phyloP scores from a whole-genome alignment of 2,888 invertebrate genomes.

The Pyrochroa serraticornis region DNA sequence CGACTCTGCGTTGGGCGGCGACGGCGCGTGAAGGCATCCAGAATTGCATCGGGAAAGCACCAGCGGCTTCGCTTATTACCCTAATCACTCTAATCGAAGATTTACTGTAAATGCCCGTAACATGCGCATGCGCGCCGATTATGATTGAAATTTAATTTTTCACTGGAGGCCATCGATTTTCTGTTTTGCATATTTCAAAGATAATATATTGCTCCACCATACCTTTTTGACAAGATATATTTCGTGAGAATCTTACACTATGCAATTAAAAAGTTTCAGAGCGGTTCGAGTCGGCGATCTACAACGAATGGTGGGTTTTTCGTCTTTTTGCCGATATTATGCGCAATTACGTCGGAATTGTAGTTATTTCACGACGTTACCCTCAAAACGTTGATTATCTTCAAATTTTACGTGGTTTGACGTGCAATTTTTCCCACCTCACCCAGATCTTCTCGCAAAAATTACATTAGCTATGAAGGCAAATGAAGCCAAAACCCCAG shows the following conservation, averaged over 20 bases:
- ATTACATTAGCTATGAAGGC: too few species aligned
- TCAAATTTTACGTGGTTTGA: background rate
- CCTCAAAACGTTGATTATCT: background rate
- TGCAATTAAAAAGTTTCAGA: conserved; percentile 43
- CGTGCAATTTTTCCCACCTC: too few species aligned
- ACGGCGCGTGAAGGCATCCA: conserved; percentile 27
- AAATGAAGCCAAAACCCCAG: conserved; percentile 7
- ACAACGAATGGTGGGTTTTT: background rate
- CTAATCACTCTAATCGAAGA: conserved; percentile 51
- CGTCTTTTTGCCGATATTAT: background rate
- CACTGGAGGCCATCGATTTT: conserved; percentile 46
- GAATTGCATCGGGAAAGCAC: conserved; percentile 14
- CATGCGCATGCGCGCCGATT: conserved; percentile 39
- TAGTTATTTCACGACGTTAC: conserved; percentile 30
- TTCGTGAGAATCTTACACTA: conserved; percentile 31
- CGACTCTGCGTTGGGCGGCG: conserved; percentile 8
- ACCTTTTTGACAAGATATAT: conserved; percentile 40
- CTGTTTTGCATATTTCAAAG: conserved; percentile 42
- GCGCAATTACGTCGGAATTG: conserved; percentile 32
- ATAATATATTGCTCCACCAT: conserved; percentile 38
- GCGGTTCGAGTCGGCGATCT: background rate
- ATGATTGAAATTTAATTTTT: conserved; percentile 49
- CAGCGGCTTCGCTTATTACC: conserved; percentile 43
- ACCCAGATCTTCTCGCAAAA: too few species aligned
- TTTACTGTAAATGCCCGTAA: conserved; percentile 40